phyloP scores from a whole-genome alignment of 1,140 invertebrate species.

The Dreissena rostriformis region DNA sequence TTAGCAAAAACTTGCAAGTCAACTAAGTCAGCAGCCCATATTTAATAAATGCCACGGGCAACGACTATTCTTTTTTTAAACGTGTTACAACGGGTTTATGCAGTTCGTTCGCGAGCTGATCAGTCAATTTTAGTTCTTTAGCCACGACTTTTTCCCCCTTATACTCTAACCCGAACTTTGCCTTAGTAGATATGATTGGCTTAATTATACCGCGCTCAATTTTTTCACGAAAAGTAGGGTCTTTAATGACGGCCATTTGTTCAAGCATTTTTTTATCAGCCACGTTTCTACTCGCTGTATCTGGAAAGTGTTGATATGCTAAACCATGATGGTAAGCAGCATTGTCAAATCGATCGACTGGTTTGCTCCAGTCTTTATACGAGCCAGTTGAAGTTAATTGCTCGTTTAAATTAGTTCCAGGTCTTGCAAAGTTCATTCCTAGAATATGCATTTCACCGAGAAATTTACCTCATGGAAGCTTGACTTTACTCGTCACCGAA shows the following conservation, averaged over 20 bases:
- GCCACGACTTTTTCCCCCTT: neutral
- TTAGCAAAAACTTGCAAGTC: neutral
- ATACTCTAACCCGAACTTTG: neutral
- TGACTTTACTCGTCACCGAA: neutral
- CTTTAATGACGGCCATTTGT: neutral
- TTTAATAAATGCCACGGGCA: neutral
- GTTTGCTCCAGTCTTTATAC: neutral
- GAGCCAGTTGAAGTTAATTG: neutral
- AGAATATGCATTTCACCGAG: neutral
- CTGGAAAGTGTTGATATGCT: neutral
- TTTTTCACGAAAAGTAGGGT: neutral
- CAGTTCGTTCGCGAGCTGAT: neutral
- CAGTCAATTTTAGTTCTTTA: neutral
- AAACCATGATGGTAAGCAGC: neutral
- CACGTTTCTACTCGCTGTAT: neutral
- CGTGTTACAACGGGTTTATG: neutral
- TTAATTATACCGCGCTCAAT: neutral
- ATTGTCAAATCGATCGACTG: neutral
- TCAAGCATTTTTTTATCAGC: neutral
- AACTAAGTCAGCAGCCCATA: constrained; percentile 1
- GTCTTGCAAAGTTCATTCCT: neutral
- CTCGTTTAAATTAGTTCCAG: constrained; percentile 2
- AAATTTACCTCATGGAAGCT: neutral
- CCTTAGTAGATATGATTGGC: neutral
- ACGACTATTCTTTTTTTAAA: constrained; percentile 1